Evolutionary conservation across 2,888 invertebrate genomes (phyloP), one percentile per base, ranked within the genome.

Genomic region (Drymonia ruficornis): DNA sequence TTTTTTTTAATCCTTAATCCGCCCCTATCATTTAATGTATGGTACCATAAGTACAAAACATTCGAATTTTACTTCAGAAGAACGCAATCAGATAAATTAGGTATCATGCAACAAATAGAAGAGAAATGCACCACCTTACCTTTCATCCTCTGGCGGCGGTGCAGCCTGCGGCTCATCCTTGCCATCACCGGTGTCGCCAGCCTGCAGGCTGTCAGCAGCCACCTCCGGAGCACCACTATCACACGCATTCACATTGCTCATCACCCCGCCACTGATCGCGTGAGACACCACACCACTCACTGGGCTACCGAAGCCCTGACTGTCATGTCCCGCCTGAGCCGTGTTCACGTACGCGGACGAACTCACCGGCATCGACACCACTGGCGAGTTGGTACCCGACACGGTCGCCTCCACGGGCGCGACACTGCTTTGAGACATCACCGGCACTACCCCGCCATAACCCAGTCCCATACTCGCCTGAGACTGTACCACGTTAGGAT

Each of bases 271-370:
- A 89, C 88, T 92, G 54, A 91, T 84, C 49, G 87, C 84, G 68
- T 93, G 92, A 69, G 92, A 89, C 82, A 89, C 90, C 65, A 87
- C 88, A 38, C 84, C 93, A 92, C 90, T 92, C 67, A 93, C 93
- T 47, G 93, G 93, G 80, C 93, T 93, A 51, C 93, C 92, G 67
- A 93, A 93, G 77, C 90, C 87, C 76, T 93, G 93, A 75, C 86
- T 85, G 67, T 93, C 93, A 72, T 86, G 91, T 63, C 82, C 86
- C 15, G 87, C 77, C 68, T 86, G 87, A 28, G 83, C 75, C 46
- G 86, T 67, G 61, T 85, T 90, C 34, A 82, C 86, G 50, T 90
- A 90, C 48, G 86, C 87, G 5, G 86, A 82, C 15, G 92, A 91
- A 67, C 70, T 91, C 52, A 89, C 92, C 18, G 93, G 93, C 83